Conservation (phyloP, 2,797 vertebrate genomes). For the Delichon dasypus region DNA sequence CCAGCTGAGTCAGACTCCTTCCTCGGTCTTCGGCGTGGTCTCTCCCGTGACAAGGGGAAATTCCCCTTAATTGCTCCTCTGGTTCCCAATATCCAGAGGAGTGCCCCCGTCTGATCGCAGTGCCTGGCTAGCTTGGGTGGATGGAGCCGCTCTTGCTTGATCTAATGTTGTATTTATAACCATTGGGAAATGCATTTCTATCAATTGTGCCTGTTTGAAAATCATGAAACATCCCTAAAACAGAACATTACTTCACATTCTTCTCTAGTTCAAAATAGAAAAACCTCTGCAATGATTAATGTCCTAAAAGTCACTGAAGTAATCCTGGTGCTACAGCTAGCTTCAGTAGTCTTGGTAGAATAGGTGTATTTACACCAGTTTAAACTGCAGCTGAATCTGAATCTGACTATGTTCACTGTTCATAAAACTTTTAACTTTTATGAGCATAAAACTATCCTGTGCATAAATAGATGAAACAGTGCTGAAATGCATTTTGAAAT, state of each 20-base stretch:
- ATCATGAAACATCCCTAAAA: not conserved
- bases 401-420: not conserved
- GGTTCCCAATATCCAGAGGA: too few relatives aligned
- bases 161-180: not conserved
- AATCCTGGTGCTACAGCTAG: not conserved
- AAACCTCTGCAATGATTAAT: not conserved
- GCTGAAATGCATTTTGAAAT: not conserved
- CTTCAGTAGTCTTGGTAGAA: not conserved
- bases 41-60: too few relatives aligned
- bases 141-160: not conserved
- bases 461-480: not conserved
- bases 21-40: too few relatives aligned
- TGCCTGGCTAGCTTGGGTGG: too few relatives aligned
- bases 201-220: not conserved
- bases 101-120: too few relatives aligned
- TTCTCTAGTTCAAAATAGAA: not conserved
- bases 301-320: not conserved
- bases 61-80: too few relatives aligned
- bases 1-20: too few relatives aligned
- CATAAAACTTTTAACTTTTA: conserved; percentile 9
- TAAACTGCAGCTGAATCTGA: not conserved
- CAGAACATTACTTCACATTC: not conserved
- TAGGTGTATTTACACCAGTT: not conserved
- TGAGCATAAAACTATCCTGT: not conserved
- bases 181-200: not conserved